Percentiles rank a stretch among this genome's conserved stretches.
Evolutionary conservation across 2,797 vertebrate species (phyloP).

Genomic region (Cynodonichthys magdalenae): DNA sequence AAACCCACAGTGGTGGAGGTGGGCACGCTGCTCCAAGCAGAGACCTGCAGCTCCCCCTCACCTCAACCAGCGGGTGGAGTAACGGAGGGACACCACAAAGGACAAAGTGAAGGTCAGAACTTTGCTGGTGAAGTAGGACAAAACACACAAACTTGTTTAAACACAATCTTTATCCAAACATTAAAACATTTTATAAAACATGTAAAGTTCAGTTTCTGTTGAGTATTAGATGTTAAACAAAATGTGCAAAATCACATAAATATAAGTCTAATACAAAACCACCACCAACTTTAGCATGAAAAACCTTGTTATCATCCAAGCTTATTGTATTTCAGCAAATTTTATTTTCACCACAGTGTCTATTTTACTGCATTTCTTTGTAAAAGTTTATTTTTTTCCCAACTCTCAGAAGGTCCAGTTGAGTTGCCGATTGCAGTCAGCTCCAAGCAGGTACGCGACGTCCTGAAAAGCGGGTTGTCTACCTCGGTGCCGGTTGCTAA

Average conservation of each 20-base stretch:
- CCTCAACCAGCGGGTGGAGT: conserved; percentile 29
- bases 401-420: conserved; percentile 65
- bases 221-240: background rate
- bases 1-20: conserved; percentile 82
- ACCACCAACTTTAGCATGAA: background rate
- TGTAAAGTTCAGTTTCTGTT: background rate
- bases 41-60: conserved; percentile 70
- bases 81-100: conserved; percentile 54
- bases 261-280: background rate
- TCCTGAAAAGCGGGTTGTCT: conserved; percentile 83
- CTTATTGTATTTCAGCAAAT: conserved; percentile 1
- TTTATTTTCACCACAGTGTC: background rate
- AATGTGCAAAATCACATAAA: background rate
- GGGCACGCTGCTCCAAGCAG: conserved; percentile 73
- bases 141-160: background rate
- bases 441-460: conserved; percentile 83
- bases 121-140: conserved; percentile 31
- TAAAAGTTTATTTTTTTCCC: background rate
- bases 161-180: too few relatives aligned
- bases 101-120: conserved; percentile 54
- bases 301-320: background rate
- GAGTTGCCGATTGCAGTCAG: conserved; percentile 81
- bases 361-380: background rate
- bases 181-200: background rate
- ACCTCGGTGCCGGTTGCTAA: conserved; percentile 80